These are phyloP conservation scores for Ciconia nigra DNA, from an alignment of 2,797 vertebrate genomes.

Conservation along the genomic window DNA sequence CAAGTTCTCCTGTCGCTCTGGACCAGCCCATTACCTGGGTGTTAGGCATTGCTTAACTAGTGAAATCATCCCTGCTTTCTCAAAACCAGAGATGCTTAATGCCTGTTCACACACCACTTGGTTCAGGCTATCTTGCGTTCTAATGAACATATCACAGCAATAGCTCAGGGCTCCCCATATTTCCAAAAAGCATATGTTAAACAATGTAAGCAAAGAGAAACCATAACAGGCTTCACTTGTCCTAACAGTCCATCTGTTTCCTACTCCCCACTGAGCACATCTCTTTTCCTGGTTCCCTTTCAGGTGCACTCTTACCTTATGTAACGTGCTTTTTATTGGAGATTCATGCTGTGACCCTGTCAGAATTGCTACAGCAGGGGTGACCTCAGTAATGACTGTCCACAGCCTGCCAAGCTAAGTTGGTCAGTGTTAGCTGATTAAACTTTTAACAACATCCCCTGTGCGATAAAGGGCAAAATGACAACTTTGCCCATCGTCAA, in stretches of 20 bases:
- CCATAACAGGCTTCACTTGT: conserved; percentile 71
- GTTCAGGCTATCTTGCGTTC: neutral
- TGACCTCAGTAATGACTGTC: conserved; percentile 82
- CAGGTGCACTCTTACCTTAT: conserved; percentile 79
- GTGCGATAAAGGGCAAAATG: conserved; percentile 87
- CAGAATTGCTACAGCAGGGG: conserved; percentile 79
- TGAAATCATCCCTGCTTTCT: neutral
- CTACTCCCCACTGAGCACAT: conserved; percentile 69
- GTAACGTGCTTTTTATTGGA: conserved; percentile 78
- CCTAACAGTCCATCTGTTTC: conserved; percentile 80
- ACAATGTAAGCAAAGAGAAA: conserved; percentile 69
- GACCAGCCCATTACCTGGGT: neutral
- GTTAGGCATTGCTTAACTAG: neutral
- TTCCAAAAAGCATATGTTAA: conserved; percentile 78
- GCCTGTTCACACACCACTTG: neutral
- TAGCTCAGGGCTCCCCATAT: conserved; percentile 37
- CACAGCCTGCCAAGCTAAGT: conserved; percentile 79
- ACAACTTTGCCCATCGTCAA: conserved; percentile 86
- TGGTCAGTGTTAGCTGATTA: conserved; percentile 86
- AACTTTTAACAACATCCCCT: conserved; percentile 89
- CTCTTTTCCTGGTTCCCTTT: conserved; percentile 70
- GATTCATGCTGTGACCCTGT: conserved; percentile 82
- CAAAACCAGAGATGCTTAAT: neutral
- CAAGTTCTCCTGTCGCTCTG: neutral
- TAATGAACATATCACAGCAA: conserved; percentile 75